A percentile compares a stretch with the other conserved stretches of the same genome.
Conservation (phyloP, 1,140 invertebrate genomes). For the Anastrepha ludens region DNA sequence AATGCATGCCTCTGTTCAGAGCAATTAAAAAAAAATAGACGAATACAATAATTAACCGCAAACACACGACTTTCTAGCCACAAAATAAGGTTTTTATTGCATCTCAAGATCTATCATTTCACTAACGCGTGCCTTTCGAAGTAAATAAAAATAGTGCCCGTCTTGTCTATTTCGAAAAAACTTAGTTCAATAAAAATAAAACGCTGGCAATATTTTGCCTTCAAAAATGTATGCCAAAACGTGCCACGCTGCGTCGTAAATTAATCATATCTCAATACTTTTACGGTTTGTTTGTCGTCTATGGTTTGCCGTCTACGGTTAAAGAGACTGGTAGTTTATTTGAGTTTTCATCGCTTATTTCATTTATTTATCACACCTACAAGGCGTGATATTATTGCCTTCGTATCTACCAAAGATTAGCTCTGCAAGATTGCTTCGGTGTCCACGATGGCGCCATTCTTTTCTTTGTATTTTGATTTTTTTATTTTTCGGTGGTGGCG, state of each 20-base stretch:
- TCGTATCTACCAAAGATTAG: neutral
- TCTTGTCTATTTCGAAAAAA: no score
- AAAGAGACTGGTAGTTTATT: neutral
- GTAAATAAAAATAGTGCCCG: no score
- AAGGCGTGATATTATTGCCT: slow-evolving; percentile 15
- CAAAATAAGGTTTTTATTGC: neutral
- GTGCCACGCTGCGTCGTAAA: neutral
- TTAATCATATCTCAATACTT: neutral
- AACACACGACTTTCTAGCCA: slow-evolving; percentile 3
- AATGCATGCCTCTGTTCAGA: neutral
- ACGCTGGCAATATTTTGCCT: no score
- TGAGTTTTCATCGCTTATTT: neutral
- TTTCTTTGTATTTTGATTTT: neutral
- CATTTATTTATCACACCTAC: slow-evolving; percentile 16
- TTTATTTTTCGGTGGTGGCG: neutral
- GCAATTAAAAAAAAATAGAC: neutral
- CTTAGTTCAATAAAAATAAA: no score
- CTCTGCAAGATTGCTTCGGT: neutral
- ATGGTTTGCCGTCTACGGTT: neutral
- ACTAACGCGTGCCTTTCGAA: neutral
- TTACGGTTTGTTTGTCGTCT: neutral
- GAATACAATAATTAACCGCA: neutral
- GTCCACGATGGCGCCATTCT: neutral
- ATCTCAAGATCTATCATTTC: neutral
- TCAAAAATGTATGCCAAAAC: neutral